Base-by-base conservation (phyloP, 1,140 invertebrate genomes). In the Pararge aegeria region DNA sequence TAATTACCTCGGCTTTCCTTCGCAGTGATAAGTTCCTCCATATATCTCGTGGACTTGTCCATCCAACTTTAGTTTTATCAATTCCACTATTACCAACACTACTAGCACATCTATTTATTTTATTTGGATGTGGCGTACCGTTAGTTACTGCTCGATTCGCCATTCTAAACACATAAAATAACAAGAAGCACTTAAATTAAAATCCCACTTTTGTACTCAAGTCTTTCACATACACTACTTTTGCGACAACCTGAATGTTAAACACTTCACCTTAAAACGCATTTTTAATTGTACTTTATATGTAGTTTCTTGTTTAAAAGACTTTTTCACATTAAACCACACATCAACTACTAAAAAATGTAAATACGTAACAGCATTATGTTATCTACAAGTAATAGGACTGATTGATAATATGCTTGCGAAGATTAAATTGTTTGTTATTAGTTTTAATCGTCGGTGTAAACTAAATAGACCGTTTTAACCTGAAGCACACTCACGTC, bases 1-100 rank as follows among this genome's bases (percentile, higher is more conserved):
- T 46, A 46, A 18, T 81, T 73, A 89, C 86, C 86, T 89, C 84
- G 7, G 75, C 75, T 64, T 87, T 89, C 65, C 83, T 82, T n/a
- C 87, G 78, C 55, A 89, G 58, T 21, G 87, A 89, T 52, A 89
- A 78, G 53, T 89, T 89, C 59, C 87, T 80, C 87, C 87, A 89
- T 68, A 89, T 85, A 56, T 87, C 87, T 15, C 87, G 71, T 48
- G 87, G 87, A 70, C 84, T 87, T 10, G 78, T 83, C 86, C 86
- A 89, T 66, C 80, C 84, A 34, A 78, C 73, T 76, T 87, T 89
- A 46, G 75, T 53, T 76, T 85, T 89, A 70, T 89, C 84, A 61
- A 68, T 58, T 48, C 57, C 77, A 64, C 70, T 76, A 62, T 89
- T 84, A 55, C 78, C 80, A 40, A 87, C 86, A 68, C 73, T 87